phyloP scores from a whole-genome alignment of 2,797 vertebrate species.

The Mus spretus region DNA sequence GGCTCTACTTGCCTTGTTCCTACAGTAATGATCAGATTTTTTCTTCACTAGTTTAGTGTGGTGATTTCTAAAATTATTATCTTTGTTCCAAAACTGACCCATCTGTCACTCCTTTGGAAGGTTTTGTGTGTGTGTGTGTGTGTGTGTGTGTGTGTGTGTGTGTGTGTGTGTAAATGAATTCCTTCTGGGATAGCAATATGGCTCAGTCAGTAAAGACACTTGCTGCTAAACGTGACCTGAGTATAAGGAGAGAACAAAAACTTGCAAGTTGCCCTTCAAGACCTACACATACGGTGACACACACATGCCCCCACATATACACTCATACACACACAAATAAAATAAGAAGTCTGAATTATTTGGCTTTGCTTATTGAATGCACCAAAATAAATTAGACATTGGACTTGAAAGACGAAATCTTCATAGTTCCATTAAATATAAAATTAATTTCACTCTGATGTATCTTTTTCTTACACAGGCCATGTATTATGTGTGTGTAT shows the following conservation, averaged over 20 bases:
- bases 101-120: background rate
- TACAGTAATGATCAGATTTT: background rate
- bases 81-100: background rate
- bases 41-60: background rate
- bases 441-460: background rate
- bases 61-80: background rate
- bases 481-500: background rate
- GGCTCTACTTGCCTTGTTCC: background rate
- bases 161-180: background rate
- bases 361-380: background rate
- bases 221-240: background rate
- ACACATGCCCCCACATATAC: background rate
- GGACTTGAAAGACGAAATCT: background rate
- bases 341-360: background rate
- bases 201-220: background rate
- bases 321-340: background rate
- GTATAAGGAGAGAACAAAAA: background rate
- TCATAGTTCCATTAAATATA: constrained; percentile 26
- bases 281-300: background rate
- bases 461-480: background rate
- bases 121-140: background rate
- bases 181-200: background rate
- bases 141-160: background rate
- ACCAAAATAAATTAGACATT: constrained; percentile 17
- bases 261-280: background rate